phyloP scores from a whole-genome alignment of 2,888 invertebrate genomes.

The Smittia aterrima region DNA sequence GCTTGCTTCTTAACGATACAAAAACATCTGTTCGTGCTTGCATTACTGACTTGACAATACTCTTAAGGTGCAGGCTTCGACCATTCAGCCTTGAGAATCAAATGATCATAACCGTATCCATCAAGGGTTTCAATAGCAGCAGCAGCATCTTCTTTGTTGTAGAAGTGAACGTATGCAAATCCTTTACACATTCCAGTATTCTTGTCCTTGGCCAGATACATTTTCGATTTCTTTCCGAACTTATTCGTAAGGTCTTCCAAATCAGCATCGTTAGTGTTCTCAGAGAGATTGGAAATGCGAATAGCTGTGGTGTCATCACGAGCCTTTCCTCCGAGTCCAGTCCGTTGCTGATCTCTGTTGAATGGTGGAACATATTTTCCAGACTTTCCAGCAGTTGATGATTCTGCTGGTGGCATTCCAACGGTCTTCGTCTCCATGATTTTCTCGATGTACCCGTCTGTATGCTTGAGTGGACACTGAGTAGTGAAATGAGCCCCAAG shows the following conservation, averaged over 20 bases:
- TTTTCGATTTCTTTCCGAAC: conserved; percentile 89
- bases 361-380: conserved; percentile 84
- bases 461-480: conserved; percentile 96
- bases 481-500: conserved; percentile 98
- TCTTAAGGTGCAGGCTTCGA: conserved; percentile 68
- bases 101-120: conserved; percentile 95
- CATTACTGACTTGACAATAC: background rate
- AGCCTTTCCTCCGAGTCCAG: conserved; percentile 61
- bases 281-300: conserved; percentile 94
- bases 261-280: conserved; percentile 92
- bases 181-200: conserved; percentile 87
- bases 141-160: conserved; percentile 84
- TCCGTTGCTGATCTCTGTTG: conserved; percentile 78
- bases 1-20: no score
- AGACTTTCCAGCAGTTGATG: conserved; percentile 47
- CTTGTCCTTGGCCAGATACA: conserved; percentile 95
- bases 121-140: conserved; percentile 86
- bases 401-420: conserved; percentile 46
- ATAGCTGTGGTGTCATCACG: conserved; percentile 88
- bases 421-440: conserved; percentile 59
- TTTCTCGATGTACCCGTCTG: conserved; percentile 69
- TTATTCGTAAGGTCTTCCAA: conserved; percentile 92
- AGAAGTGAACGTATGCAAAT: conserved; percentile 98
- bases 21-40: no score
- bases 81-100: conserved; percentile 98